Percentiles rank a stretch among this genome's conserved stretches.
These are phyloP conservation scores for Ptychadena robeensis DNA, from an alignment of 2,797 vertebrate species.

Conservation along the genomic window DNA sequence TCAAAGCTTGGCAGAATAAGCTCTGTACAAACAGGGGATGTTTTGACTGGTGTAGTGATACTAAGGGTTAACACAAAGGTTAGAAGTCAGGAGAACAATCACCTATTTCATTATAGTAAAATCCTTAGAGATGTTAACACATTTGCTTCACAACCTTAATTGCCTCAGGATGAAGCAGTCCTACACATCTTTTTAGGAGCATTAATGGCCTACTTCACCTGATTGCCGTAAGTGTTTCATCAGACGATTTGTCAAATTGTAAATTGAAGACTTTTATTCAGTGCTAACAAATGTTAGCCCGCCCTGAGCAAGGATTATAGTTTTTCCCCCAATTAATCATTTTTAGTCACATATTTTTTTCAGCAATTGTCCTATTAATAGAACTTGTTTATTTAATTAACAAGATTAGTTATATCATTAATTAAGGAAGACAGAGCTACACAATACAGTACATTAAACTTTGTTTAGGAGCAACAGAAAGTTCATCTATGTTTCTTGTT, in stretches of 20 bases:
- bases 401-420: conserved; percentile 30
- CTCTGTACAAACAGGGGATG: conserved; percentile 5
- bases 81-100: conserved; percentile 66
- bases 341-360: conserved; percentile 36
- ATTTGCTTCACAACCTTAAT: conserved; percentile 76
- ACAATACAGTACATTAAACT: background rate
- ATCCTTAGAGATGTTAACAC: conserved; percentile 74
- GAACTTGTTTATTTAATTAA: conserved; percentile 48
- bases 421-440: conserved; percentile 19
- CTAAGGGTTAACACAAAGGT: conserved; percentile 41
- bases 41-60: conserved; percentile 12
- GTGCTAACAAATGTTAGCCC: conserved; percentile 66
- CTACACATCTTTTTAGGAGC: conserved; percentile 79
- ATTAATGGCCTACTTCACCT: conserved; percentile 83
- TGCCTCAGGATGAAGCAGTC: conserved; percentile 80
- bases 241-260: conserved; percentile 77
- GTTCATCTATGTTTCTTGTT: background rate
- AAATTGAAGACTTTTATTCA: conserved; percentile 77
- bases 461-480: background rate
- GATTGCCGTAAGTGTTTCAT: conserved; percentile 77
- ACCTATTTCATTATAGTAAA: conserved; percentile 75
- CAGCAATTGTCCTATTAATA: conserved; percentile 48
- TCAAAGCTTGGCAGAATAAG: background rate
- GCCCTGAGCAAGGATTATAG: conserved; percentile 50
- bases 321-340: conserved; percentile 52